phyloP scores from a whole-genome alignment of 1,140 invertebrate genomes.

The Bradynema listronoti region DNA sequence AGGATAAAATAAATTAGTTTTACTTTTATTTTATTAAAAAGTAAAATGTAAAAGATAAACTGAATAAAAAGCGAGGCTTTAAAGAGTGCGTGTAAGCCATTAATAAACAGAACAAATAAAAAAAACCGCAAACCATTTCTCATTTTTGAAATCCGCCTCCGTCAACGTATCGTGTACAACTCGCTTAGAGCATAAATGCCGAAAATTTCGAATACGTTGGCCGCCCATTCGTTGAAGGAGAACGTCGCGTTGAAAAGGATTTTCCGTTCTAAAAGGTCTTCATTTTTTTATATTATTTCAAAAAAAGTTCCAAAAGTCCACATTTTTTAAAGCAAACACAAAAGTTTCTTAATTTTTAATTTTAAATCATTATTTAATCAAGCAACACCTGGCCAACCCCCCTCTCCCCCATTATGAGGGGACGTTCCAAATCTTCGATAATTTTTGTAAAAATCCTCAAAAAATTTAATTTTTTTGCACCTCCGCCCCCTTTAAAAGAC shows the following conservation, averaged over 20 bases:
- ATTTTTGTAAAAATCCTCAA: no score
- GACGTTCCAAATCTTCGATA: no score
- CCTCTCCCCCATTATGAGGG: no score
- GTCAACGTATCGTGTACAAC: not conserved
- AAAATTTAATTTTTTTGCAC: no score
- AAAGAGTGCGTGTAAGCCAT: not conserved
- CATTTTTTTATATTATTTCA: no score
- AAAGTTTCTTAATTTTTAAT: no score
- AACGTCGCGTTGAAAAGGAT: not conserved
- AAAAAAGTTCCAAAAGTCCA: no score
- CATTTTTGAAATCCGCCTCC: not conserved
- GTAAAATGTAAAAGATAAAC: not conserved
- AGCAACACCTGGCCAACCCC: no score
- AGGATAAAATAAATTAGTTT: not conserved
- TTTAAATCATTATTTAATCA: no score
- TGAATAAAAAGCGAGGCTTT: not conserved
- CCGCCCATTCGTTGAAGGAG: conserved; percentile 1
- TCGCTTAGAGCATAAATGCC: not conserved
- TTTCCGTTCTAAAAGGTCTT: no score
- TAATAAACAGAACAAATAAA: not conserved
- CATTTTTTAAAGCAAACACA: no score
- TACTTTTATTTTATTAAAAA: not conserved
- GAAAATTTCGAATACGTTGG: not conserved
- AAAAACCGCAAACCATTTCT: conserved; percentile 3
- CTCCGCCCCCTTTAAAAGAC: no score